Evolutionary conservation across 2,113 vertebrate species (phyloP).

Genomic region (Fulmarus glacialis): DNA sequence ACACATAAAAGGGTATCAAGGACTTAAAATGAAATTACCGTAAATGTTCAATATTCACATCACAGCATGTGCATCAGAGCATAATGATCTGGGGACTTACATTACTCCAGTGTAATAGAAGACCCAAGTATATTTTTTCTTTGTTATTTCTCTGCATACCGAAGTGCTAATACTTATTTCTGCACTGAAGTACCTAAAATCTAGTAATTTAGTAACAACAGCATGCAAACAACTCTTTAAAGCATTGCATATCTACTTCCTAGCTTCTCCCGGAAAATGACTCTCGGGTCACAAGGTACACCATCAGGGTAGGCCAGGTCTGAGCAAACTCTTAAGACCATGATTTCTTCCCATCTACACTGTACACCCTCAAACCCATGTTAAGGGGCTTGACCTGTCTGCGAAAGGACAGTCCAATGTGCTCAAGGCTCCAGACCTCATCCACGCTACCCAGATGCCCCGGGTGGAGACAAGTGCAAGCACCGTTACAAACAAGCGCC

Average conservation of each 20-base stretch:
- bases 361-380: neutral
- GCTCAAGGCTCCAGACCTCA: neutral
- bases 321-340: neutral
- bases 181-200: neutral
- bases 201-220: neutral
- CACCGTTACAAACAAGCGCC: rapidly evolving
- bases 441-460: neutral
- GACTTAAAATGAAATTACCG: neutral
- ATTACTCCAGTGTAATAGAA: neutral
- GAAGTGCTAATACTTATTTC: neutral
- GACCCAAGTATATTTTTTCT: neutral
- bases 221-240: neutral
- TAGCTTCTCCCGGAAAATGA: neutral
- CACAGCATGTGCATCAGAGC: neutral
- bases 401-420: neutral
- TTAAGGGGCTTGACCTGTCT: neutral
- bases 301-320: neutral
- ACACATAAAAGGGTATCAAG: neutral
- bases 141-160: neutral
- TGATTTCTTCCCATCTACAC: neutral
- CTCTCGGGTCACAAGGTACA: neutral
- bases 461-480: neutral
- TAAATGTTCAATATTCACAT: neutral
- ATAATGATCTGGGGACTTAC: neutral
- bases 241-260: neutral